Evolutionary conservation across 1,140 invertebrate genomes (phyloP).

Genomic region (Brachystomella parvula): DNA sequence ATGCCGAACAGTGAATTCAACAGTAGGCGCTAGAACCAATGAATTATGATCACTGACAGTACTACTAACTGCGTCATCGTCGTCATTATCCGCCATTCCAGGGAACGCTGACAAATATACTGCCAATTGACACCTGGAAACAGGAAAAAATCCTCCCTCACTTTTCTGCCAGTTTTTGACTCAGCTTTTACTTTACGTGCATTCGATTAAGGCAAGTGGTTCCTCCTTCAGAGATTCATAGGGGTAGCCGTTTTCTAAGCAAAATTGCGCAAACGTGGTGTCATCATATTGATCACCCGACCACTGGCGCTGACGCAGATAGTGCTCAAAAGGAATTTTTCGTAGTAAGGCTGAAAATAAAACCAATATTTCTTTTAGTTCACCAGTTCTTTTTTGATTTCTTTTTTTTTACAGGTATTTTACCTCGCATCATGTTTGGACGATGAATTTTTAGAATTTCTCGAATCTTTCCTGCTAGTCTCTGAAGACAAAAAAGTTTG

Average conservation of each 20-base stretch:
- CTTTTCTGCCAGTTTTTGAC: too few relatives aligned
- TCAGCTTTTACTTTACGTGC: too few relatives aligned
- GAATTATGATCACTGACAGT: constrained; percentile 10
- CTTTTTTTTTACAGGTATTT: too few relatives aligned
- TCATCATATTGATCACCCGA: constrained; percentile 17
- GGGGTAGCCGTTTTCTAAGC: constrained; percentile 21
- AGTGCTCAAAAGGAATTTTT: constrained; percentile 24
- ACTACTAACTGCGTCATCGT: too few relatives aligned
- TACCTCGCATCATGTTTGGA: constrained; percentile 28
- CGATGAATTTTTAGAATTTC: constrained; percentile 23
- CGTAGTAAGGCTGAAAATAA: constrained; percentile 17
- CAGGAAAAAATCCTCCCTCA: too few relatives aligned
- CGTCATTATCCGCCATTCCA: constrained; percentile 7
- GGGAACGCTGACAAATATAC: not conserved
- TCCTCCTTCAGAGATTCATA: constrained; percentile 16
- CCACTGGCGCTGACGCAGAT: constrained; percentile 12
- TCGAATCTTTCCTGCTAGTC: constrained; percentile 26
- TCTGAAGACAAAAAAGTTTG: constrained; percentile 4
- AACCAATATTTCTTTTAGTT: too few relatives aligned
- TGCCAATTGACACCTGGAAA: not conserved
- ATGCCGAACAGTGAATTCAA: constrained; percentile 29
- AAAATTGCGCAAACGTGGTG: constrained; percentile 28
- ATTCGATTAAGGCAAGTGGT: constrained; percentile 22
- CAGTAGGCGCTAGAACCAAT: constrained; percentile 23
- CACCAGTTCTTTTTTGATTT: too few relatives aligned